Percentiles rank a stretch among this genome's conserved stretches.
phyloP scores from a whole-genome alignment of 2,888 invertebrate genomes.

The Diachrysia chrysitis region DNA sequence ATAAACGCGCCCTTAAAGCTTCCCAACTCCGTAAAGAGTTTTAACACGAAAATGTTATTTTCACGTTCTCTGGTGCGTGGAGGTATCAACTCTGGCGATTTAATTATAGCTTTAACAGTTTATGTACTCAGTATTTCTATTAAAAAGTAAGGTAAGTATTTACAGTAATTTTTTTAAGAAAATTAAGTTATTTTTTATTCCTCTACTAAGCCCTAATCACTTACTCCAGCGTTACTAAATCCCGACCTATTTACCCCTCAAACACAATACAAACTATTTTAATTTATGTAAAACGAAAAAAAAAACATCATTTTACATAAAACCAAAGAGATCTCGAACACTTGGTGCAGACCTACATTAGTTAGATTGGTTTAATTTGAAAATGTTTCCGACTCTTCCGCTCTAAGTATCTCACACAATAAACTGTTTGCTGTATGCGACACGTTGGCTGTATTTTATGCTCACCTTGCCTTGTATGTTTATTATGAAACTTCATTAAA shows the following conservation, averaged over 20 bases:
- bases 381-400: slow-evolving; percentile 53
- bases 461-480: slow-evolving; percentile 2
- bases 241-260: background rate
- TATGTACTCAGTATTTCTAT: too few relatives aligned
- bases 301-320: background rate
- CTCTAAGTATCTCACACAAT: slow-evolving; percentile 26
- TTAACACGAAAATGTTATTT: too few relatives aligned
- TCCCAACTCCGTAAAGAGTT: too few relatives aligned
- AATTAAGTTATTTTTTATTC: too few relatives aligned
- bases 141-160: too few relatives aligned
- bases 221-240: background rate
- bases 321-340: slow-evolving; percentile 10
- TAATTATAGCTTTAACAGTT: too few relatives aligned
- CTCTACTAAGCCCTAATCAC: background rate
- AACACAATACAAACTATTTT: background rate
- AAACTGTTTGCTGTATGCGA: slow-evolving; percentile 12
- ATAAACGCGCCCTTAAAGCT: too few relatives aligned
- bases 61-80: too few relatives aligned
- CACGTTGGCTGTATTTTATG: slow-evolving; percentile 24
- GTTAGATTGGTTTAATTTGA: slow-evolving; percentile 61
- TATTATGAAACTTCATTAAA: slow-evolving; percentile 8
- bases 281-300: background rate
- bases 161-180: too few relatives aligned
- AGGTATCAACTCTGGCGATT: too few relatives aligned
- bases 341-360: slow-evolving; percentile 46